phyloP scores from a whole-genome alignment of 2,888 invertebrate species.

The Cryptocephalus primarius region DNA sequence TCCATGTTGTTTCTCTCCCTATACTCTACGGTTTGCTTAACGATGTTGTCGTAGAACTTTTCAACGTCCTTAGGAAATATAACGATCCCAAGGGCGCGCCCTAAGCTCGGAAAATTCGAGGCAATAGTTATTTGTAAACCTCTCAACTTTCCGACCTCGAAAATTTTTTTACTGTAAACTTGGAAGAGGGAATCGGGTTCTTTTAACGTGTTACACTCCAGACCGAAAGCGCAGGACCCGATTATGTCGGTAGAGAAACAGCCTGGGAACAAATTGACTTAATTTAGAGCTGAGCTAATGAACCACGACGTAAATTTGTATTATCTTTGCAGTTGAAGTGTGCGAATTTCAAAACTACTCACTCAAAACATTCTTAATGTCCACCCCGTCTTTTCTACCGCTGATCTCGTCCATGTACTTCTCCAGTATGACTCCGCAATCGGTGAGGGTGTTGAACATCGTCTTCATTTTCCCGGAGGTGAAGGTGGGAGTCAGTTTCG shows the following conservation, averaged over 20 bases:
- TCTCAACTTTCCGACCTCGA: too few relatives aligned
- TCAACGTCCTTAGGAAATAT: slow-evolving; percentile 10
- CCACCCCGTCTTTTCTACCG: slow-evolving; percentile 2
- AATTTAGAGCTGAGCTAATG: too few relatives aligned
- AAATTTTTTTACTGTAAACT: too few relatives aligned
- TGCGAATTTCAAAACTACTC: neutral
- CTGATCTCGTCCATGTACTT: slow-evolving; percentile 3
- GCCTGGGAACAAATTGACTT: slow-evolving; percentile 2
- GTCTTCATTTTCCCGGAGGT: slow-evolving; percentile 45
- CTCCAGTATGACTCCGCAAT: slow-evolving; percentile 30
- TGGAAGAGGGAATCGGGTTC: too few relatives aligned
- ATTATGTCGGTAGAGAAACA: slow-evolving; percentile 13
- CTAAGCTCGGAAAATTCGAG: slow-evolving; percentile 9
- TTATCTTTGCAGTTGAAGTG: too few relatives aligned
- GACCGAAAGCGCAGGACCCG: slow-evolving; percentile 45
- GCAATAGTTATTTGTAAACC: slow-evolving; percentile 10
- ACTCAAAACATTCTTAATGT: slow-evolving; percentile 8
- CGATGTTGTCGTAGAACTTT: slow-evolving; percentile 37
- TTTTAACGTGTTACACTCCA: slow-evolving; percentile 40
- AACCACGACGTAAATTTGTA: too few relatives aligned
- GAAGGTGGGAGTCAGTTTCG: too few relatives aligned
- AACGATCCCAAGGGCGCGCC: slow-evolving; percentile 12
- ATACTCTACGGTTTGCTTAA: slow-evolving; percentile 34
- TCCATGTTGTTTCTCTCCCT: slow-evolving; percentile 35
- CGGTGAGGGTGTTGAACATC: slow-evolving; percentile 48